phyloP scores from a whole-genome alignment of 2,888 invertebrate species.

The Mythimna impura region DNA sequence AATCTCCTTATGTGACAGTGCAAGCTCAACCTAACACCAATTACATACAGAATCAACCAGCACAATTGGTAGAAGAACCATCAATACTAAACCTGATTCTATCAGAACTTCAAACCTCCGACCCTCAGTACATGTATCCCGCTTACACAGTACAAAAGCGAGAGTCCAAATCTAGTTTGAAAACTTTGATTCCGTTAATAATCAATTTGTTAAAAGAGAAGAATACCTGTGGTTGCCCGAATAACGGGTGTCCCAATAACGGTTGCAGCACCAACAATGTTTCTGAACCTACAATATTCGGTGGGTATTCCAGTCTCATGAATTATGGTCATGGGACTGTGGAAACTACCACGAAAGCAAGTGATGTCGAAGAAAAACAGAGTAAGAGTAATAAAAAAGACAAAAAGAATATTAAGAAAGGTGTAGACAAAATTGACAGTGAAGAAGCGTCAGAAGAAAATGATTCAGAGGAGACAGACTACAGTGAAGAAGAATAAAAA shows the following conservation, averaged over 20 bases:
- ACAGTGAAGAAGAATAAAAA: slow-evolving; percentile 61
- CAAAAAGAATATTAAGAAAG: slow-evolving; percentile 50
- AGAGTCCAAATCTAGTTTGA: slow-evolving; percentile 74
- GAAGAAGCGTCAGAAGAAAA: slow-evolving; percentile 71
- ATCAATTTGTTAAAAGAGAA: slow-evolving; percentile 81
- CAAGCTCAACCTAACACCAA: slow-evolving; percentile 63
- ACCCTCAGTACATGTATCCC: slow-evolving; percentile 54
- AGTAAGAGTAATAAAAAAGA: slow-evolving; percentile 43
- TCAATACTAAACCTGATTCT: slow-evolving; percentile 66
- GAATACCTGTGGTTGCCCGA: slow-evolving; percentile 69
- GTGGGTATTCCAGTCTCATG: slow-evolving; percentile 74
- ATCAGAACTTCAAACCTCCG: slow-evolving; percentile 62
- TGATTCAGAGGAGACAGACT: slow-evolving; percentile 65
- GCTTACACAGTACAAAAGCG: slow-evolving; percentile 57
- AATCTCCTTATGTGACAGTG: slow-evolving; percentile 63
- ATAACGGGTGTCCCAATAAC: slow-evolving; percentile 69
- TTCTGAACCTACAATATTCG: slow-evolving; percentile 65
- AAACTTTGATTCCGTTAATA: slow-evolving; percentile 81
- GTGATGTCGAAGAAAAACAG: slow-evolving; percentile 21
- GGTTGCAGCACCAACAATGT: slow-evolving; percentile 40
- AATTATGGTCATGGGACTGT: slow-evolving; percentile 64
- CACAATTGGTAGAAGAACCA: slow-evolving; percentile 54
- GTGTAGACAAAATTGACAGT: slow-evolving; percentile 59
- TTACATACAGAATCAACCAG: slow-evolving; percentile 54
- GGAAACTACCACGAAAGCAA: slow-evolving; percentile 10